Evolutionary conservation across 1,140 invertebrate species (phyloP).

Genomic region (Zaprionus inermis): DNA sequence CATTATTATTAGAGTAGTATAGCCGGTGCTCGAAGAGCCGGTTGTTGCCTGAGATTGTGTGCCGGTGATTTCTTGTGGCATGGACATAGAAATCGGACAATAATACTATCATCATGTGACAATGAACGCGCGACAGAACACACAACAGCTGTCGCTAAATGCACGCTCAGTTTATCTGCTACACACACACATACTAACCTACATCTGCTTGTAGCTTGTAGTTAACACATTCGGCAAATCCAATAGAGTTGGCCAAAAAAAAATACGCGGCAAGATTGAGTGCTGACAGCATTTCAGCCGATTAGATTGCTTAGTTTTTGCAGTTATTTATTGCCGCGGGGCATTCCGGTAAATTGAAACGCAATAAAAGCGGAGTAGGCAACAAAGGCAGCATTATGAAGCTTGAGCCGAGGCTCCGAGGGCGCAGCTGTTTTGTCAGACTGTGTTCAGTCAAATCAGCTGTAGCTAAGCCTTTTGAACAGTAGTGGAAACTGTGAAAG

Average conservation of each 20-base stretch:
- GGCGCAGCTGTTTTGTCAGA: background rate
- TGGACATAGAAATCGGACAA: slow-evolving; percentile 12
- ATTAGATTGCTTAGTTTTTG: slow-evolving; percentile 22
- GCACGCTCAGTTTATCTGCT: slow-evolving; percentile 30
- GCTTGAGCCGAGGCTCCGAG: background rate
- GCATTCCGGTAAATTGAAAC: background rate
- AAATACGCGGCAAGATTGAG: slow-evolving; percentile 8
- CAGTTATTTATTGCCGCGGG: background rate
- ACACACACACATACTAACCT: background rate
- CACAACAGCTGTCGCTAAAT: slow-evolving; percentile 32
- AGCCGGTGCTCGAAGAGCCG: slow-evolving; percentile 19
- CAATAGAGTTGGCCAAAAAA: background rate
- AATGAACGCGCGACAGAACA: background rate
- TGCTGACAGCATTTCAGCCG: slow-evolving; percentile 10
- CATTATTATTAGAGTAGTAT: slow-evolving; percentile 46
- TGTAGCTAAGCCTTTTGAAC: background rate
- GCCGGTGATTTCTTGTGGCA: slow-evolving; percentile 14
- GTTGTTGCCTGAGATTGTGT: slow-evolving; percentile 25
- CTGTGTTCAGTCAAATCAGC: background rate
- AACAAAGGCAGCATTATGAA: slow-evolving; percentile 4
- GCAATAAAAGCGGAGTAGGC: background rate
- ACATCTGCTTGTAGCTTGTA: slow-evolving; percentile 1
- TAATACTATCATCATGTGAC: slow-evolving; percentile 65
- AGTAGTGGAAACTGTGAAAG: background rate
- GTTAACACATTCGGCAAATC: slow-evolving; percentile 34